phyloP scores from a whole-genome alignment of 2,888 invertebrate genomes.

The Cephus spinipes region DNA sequence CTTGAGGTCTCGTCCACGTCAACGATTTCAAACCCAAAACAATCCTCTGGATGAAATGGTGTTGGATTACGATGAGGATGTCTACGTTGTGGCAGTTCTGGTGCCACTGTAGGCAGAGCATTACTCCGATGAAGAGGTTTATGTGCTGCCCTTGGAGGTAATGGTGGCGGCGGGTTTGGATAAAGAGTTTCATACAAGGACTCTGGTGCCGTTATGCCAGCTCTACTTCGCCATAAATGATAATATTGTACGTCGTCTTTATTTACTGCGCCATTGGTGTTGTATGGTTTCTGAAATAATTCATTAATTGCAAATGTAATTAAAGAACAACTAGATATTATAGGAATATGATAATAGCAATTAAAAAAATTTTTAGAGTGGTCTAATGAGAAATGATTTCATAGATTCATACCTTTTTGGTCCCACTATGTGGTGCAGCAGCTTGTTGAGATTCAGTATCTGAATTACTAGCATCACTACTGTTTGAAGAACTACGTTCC shows the following conservation, averaged over 20 bases:
- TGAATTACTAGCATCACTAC: slow-evolving; percentile 59
- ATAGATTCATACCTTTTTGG: slow-evolving; percentile 43
- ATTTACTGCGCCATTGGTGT: slow-evolving; percentile 43
- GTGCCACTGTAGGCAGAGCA: slow-evolving; percentile 71
- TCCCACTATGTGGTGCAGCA: slow-evolving; percentile 39
- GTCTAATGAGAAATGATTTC: background rate
- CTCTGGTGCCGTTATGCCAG: slow-evolving; percentile 53
- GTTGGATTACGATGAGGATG: slow-evolving; percentile 75
- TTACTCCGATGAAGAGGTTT: slow-evolving; percentile 81
- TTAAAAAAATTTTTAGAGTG: background rate
- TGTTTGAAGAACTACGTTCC: slow-evolving; percentile 54
- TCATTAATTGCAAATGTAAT: background rate
- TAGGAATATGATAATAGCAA: background rate
- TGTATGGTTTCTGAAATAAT: slow-evolving; percentile 46
- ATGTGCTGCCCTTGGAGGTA: slow-evolving; percentile 80
- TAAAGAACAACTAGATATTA: background rate
- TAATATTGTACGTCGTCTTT: slow-evolving; percentile 62
- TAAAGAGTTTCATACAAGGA: slow-evolving; percentile 53
- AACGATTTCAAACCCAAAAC: slow-evolving; percentile 86
- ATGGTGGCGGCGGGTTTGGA: slow-evolving; percentile 72
- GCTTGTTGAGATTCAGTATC: slow-evolving; percentile 60
- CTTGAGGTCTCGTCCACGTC: slow-evolving; percentile 78
- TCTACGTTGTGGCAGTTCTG: slow-evolving; percentile 76
- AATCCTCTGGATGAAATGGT: slow-evolving; percentile 77
- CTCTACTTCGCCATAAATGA: slow-evolving; percentile 63